Percentiles rank a stretch among this genome's conserved stretches.
Conservation (phyloP, 2,797 vertebrate species). For the Parambassis ranga region DNA sequence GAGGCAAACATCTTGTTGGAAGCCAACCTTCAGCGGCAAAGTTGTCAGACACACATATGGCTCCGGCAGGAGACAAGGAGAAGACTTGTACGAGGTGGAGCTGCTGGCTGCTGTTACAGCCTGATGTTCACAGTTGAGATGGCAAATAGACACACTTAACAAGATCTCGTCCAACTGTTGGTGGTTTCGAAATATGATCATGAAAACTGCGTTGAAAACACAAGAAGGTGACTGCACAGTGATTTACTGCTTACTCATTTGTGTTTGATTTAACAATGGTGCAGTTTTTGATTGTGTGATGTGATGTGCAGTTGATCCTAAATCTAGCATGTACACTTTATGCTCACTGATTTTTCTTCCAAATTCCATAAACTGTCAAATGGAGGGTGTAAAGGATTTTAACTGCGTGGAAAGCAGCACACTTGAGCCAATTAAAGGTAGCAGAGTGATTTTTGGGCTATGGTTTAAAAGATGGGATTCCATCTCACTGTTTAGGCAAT, state of each 20-base stretch:
- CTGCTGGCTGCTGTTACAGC: neutral
- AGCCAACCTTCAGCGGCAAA: constrained; percentile 32
- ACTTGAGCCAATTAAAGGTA: constrained; percentile 25
- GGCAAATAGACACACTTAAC: neutral
- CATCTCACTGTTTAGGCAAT: constrained; percentile 57
- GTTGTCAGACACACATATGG: constrained; percentile 68
- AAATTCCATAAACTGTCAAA: constrained; percentile 51
- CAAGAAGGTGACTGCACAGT: neutral
- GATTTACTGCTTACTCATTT: constrained; percentile 11
- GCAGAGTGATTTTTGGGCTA: constrained; percentile 16
- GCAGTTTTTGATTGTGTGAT: constrained; percentile 16
- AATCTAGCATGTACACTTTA: neutral
- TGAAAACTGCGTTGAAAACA: neutral
- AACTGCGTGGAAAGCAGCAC: constrained; percentile 16
- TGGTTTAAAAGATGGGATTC: constrained; percentile 30
- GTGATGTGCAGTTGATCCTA: constrained; percentile 9
- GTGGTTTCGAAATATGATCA: constrained; percentile 12
- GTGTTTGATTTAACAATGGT: constrained; percentile 27
- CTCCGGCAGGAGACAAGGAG: constrained; percentile 28
- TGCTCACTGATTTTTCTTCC: constrained; percentile 29
- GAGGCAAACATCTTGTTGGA: constrained; percentile 40
- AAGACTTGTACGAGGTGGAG: neutral
- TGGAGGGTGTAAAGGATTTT: constrained; percentile 47
- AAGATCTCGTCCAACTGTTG: constrained; percentile 12
- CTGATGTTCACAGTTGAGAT: constrained; percentile 13